Base-by-base conservation (phyloP, 2,888 invertebrate species). In the Pammene aurita region DNA sequence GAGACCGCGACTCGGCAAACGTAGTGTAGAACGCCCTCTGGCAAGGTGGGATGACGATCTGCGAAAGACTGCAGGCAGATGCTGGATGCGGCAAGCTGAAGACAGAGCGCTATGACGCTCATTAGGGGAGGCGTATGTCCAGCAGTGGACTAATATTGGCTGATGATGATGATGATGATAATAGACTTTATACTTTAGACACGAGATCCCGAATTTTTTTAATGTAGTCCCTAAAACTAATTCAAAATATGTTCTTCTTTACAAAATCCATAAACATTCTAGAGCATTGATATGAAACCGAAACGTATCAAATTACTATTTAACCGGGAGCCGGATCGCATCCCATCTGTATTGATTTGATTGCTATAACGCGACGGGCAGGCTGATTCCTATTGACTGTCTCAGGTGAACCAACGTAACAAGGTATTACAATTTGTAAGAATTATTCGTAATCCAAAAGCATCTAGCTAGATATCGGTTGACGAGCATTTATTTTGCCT, bases 291-390 rank as follows among this genome's bases (percentile, higher is more conserved):
- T 63, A 56, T 52, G 18, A 57, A 71, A 48, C 73, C 44, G 18
- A 57, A 71, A 48, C 73, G 74, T 79, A 78, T 82, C 71, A 72
- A 48, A 71, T 82, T 80, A 79, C 80, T 56, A 26, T 26, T 26
- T 26, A 74, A 73, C 72, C 77, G 74, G 80, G 79, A 78, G 80
- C 79, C 71, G 73, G 26, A 74, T 79, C 77, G 76, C 76, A 75
- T 81, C 76, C 79, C 79, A 81, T 80, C 74, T 73, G 74, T 77
- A 78, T 78, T 81, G 80, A 84, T 85, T 79, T 84, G 85, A 85
- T 83, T 77, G 78, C 72, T 72, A 73, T 70, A 70, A 69, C 72
- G 74, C 75, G 74, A 72, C 63, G 72, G 77, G 67, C 72, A 73
- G 75, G n/a, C n/a, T 7, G 1, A 13, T 52, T 52, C 54, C 54